phyloP scores from a whole-genome alignment of 1,140 invertebrate genomes.

The Lethrus apterus region DNA sequence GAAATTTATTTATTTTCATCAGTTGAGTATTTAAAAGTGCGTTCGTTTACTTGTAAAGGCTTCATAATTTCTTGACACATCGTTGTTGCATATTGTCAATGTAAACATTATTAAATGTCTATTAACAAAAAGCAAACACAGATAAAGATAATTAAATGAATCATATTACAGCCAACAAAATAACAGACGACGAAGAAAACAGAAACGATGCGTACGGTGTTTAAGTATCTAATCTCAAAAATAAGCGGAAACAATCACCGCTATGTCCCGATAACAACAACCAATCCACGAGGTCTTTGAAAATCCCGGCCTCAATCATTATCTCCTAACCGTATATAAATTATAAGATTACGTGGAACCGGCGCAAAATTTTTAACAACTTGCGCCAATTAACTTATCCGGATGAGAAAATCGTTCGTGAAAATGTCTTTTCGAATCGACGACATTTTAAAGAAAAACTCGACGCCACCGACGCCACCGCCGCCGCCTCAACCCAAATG shows the following conservation, averaged over 20 bases:
- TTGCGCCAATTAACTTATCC: too few relatives aligned
- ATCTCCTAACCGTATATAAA: conserved; percentile 18
- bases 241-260: conserved; percentile 22
- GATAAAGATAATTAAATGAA: too few relatives aligned
- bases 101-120: too few relatives aligned
- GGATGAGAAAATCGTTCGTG: too few relatives aligned
- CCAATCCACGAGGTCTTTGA: conserved; percentile 17
- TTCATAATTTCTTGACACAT: too few relatives aligned
- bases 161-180: too few relatives aligned
- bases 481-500: not conserved
- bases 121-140: too few relatives aligned
- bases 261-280: conserved; percentile 19
- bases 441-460: conserved; percentile 22
- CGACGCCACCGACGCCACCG: conserved; percentile 1
- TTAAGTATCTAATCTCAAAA: conserved; percentile 16
- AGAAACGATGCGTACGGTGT: conserved; percentile 5
- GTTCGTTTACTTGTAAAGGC: too few relatives aligned
- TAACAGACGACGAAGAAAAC: conserved; percentile 17
- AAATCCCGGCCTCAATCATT: conserved; percentile 20
- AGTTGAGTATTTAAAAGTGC: too few relatives aligned
- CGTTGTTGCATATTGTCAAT: too few relatives aligned
- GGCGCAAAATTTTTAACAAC: too few relatives aligned
- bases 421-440: conserved; percentile 28
- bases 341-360: conserved; percentile 15
- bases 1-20: too few relatives aligned